Percentiles rank a stretch among this genome's conserved stretches.
Evolutionary conservation across 2,888 invertebrate genomes (phyloP).

Genomic region (Leptopilina syphax): DNA sequence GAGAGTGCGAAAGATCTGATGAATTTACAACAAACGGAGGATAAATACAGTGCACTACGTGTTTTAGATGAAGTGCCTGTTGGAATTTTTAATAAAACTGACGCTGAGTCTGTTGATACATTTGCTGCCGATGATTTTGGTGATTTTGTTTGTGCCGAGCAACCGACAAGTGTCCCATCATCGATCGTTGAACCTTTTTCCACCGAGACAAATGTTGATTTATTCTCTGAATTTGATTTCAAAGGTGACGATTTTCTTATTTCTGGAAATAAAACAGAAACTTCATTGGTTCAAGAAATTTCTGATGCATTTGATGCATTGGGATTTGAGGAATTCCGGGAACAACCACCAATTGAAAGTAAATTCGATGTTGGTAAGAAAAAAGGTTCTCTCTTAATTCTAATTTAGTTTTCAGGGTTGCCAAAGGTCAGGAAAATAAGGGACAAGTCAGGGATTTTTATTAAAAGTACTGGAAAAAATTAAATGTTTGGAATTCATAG

Average conservation of each 20-base stretch:
- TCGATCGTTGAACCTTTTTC: constrained; percentile 48
- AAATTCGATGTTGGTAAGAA: constrained; percentile 57
- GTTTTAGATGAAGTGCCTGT: constrained; percentile 69
- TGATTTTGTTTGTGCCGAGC: constrained; percentile 76
- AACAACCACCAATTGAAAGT: constrained; percentile 60
- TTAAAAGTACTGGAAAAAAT: too few relatives aligned
- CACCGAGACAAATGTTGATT: constrained; percentile 59
- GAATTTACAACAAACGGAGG: constrained; percentile 73
- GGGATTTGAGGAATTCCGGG: constrained; percentile 61
- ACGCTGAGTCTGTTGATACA: constrained; percentile 52
- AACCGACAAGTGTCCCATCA: constrained; percentile 54
- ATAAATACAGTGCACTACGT: constrained; percentile 77
- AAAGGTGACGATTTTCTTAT: constrained; percentile 56
- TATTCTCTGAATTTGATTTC: constrained; percentile 69
- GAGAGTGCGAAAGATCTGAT: constrained; percentile 68
- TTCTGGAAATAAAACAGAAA: constrained; percentile 57
- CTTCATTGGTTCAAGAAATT: constrained; percentile 65
- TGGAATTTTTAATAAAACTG: constrained; percentile 44
- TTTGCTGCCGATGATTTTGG: constrained; percentile 76
- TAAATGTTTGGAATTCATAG: too few relatives aligned
- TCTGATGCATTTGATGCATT: constrained; percentile 70
- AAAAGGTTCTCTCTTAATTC: constrained; percentile 40
- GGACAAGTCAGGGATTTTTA: too few relatives aligned
- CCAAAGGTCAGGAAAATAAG: too few relatives aligned
- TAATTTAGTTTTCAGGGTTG: constrained; percentile 59